Evolutionary conservation across 1,140 invertebrate species (phyloP), one percentile per base, ranked within the genome.

Genomic region (Nymphalis io): DNA sequence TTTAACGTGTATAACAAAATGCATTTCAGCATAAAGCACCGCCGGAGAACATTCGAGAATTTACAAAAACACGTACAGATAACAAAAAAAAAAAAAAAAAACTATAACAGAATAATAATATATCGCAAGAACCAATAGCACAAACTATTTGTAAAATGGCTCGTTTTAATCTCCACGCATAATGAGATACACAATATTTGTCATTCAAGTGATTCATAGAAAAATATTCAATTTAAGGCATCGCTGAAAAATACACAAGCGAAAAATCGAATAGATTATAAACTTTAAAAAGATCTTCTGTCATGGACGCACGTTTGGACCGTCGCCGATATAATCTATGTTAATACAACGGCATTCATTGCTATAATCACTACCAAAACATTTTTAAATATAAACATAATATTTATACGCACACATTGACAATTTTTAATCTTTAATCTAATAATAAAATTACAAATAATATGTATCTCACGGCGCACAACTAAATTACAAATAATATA

Each of bases 71-170:
- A 67, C 60, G 60, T 27, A 62, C 21, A 15, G 27, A 33, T 33
- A 48, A 62, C 60, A 62, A 62, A 40, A 60, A n/a, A 55, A 20
- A 23, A 21, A 42, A 38, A 67, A 71, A 73, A 65, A 23, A 40
- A 72, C 68, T 73, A 70, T 71, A 75, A 70, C 65, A 73, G 38
- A 68, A 68, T 42, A 46, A 70, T 59, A 80, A 68, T 75, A 72
- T 76, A 71, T 67, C 46, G 71, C 71, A 79, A 76, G 75, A 80
- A 76, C 73, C 61, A 71, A 61, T 75, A 76, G 69, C 73, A 81
- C 75, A 67, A 53, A 53, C 42, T 33, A 59, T 40, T 40, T 39
- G 16, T 33, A 58, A 59, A 58, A 40, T 59, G 57, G 57, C 57
- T 59, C 57, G 16, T 59, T 59, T 12, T 40, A 18, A 59, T 59